Evolutionary conservation across 2,888 invertebrate genomes (phyloP), one percentile per base, ranked within the genome.

Genomic region (Chaetogeoica ovagalla): DNA sequence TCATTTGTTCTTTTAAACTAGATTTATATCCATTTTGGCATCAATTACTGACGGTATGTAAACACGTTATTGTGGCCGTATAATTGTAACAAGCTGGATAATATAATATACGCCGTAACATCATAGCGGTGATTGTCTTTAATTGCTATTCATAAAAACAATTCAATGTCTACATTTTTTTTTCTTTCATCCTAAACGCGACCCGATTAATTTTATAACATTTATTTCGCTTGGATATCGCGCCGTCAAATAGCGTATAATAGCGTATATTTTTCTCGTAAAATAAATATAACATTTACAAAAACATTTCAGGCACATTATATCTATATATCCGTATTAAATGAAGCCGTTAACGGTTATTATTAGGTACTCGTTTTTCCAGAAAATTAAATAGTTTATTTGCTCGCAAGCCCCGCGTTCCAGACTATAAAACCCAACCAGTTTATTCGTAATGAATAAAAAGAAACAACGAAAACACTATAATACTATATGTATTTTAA

Each of bases 301-400:
- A n/a, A 57, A n/a, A 57, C 39, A 39, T 65, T 8, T 30, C 7
- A 21, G 43, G 21, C 9, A 1, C 15, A 23, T n/a, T 17, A 48
- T 17, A 23, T 23, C 37, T 74, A 43, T 19, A 52, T 30, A 66
- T 75, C 43, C 66, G 57, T 59, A 75, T 59, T 79, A 63, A 79
- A 69, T 77, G 57, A 71, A 79, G 63, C 55, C 57, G 71, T 79
- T 77, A 77, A 77, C 70, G 48, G 77, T 69, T 71, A 39, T 30
- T 23, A 43, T 65, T 71, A 30, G 30, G 30, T 30, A 63, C 57
- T 65, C n/a, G 79, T 71, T 65, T 77, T 71, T 71, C 63, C 57
- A 21, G 62, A 62, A 70, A 43, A 68, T 48, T 70, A 57, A 43
- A 74, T 48, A 57, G 39, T 59, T 75, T 48, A 71, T 79, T 71